These are phyloP conservation scores for Promerops cafer DNA, from an alignment of 2,113 vertebrate species.

Conservation along the genomic window DNA sequence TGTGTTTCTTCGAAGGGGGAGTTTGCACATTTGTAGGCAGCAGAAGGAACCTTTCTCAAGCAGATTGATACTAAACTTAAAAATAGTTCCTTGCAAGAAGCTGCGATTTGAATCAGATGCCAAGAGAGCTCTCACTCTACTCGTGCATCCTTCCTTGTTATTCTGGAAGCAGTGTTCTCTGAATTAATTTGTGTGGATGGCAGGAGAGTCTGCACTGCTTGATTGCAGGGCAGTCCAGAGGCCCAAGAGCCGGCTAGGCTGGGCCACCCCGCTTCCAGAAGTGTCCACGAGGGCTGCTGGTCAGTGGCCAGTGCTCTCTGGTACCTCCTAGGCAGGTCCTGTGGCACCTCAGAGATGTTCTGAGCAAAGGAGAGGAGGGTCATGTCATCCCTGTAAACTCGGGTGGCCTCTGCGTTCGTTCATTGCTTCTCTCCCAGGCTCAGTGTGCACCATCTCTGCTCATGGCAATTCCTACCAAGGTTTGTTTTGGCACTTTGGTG, in stretches of 20 bases:
- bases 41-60: constrained; percentile 41
- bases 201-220: background rate
- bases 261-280: background rate
- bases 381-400: background rate
- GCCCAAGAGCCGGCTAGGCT: background rate
- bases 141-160: background rate
- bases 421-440: background rate
- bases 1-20: background rate
- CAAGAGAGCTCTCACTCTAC: background rate
- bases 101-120: background rate
- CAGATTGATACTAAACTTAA: constrained; percentile 34
- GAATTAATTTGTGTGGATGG: background rate
- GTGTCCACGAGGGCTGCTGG: background rate
- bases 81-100: constrained; percentile 36
- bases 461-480: background rate
- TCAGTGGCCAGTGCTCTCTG: accelerated
- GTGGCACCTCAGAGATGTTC: accelerated
- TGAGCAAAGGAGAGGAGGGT: background rate
- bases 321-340: background rate
- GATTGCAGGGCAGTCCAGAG: background rate
- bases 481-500: background rate
- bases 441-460: accelerated
- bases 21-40: constrained; percentile 8
- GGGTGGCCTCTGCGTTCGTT: background rate
- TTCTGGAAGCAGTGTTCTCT: background rate